These are phyloP conservation scores for Acrossocheilus fasciatus DNA, from an alignment of 2,797 vertebrate genomes.

Conservation along the genomic window DNA sequence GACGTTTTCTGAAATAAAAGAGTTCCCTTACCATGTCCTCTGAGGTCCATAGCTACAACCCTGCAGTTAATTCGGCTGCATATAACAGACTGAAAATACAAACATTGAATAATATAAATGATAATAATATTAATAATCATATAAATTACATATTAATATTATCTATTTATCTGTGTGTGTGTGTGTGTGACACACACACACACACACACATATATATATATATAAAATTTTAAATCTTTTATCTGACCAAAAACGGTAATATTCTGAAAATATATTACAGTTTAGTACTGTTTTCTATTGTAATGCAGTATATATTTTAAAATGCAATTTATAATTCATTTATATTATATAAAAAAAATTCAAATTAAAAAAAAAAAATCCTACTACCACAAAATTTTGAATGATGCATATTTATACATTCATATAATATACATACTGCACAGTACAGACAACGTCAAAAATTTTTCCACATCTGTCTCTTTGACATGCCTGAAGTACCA, in stretches of 20 bases:
- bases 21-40: constrained; percentile 88
- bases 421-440: background rate
- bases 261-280: background rate
- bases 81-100: constrained; percentile 86
- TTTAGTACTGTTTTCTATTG: background rate
- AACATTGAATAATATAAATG: constrained; percentile 53
- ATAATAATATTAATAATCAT: background rate
- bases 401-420: background rate
- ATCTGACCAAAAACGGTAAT: background rate
- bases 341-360: no score
- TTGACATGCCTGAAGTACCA: background rate
- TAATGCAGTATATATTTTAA: background rate
- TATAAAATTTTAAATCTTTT: background rate
- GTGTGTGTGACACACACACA: no score
- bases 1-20: background rate
- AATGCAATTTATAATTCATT: background rate
- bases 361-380: no score
- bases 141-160: background rate
- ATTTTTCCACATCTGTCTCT: background rate
- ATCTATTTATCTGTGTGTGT: background rate
- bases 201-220: no score
- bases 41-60: constrained; percentile 94
- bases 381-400: no score
- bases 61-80: constrained; percentile 92
- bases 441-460: background rate